Conservation (phyloP, 2,888 invertebrate species). For the Sepiola atlantica region DNA sequence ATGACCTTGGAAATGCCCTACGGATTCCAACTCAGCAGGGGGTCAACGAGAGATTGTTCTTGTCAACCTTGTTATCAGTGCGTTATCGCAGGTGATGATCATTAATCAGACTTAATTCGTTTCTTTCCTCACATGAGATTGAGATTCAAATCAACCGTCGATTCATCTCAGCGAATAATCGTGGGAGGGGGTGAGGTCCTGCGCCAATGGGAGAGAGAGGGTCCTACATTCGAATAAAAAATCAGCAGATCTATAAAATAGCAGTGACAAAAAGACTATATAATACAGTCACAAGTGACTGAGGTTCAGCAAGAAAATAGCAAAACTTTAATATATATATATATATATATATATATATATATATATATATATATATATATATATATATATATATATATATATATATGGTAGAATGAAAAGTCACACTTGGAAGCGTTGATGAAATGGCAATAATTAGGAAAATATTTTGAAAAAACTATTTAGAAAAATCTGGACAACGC, state of each 20-base stretch:
- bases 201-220: neutral
- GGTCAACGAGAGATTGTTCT: neutral
- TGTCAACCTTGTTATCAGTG: neutral
- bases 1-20: neutral
- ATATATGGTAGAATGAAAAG: too few relatives aligned
- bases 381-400: neutral
- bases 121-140: neutral
- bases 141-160: neutral
- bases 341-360: constrained; percentile 2
- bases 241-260: too few relatives aligned
- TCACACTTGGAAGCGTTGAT: too few relatives aligned
- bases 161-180: neutral
- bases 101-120: neutral
- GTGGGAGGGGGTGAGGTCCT: neutral
- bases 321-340: neutral
- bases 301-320: too few relatives aligned
- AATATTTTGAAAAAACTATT: too few relatives aligned
- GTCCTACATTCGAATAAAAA: too few relatives aligned
- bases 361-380: neutral
- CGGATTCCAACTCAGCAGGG: neutral
- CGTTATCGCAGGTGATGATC: too few relatives aligned
- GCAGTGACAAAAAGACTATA: too few relatives aligned
- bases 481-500: too few relatives aligned
- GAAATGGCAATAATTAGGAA: too few relatives aligned
- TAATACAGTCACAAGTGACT: too few relatives aligned